Evolutionary conservation across 2,113 vertebrate species (phyloP).

Genomic region (Halcyon senegalensis): DNA sequence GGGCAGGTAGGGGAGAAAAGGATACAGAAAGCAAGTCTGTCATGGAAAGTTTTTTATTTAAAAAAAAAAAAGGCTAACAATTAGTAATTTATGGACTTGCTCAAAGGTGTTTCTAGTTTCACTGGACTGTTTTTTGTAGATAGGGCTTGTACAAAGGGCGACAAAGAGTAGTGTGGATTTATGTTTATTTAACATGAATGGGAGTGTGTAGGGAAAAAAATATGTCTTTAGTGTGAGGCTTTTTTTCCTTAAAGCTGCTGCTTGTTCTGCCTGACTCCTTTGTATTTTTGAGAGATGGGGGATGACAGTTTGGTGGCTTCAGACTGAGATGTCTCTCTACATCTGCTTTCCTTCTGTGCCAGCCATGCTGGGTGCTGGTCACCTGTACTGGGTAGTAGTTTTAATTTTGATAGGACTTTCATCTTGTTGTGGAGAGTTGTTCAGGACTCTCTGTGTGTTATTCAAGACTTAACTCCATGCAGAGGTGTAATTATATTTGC

Average conservation of each 20-base stretch:
- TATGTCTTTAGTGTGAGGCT: accelerated
- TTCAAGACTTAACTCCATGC: neutral
- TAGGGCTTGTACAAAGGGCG: neutral
- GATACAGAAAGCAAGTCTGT: neutral
- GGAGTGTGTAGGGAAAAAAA: neutral
- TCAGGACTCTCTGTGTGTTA: neutral
- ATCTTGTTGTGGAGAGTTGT: neutral
- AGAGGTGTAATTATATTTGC: neutral
- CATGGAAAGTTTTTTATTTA: neutral
- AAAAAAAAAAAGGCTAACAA: neutral
- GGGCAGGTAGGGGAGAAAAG: neutral
- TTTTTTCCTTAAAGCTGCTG: neutral
- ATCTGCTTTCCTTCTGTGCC: accelerated
- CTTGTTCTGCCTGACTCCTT: neutral
- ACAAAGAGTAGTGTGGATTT: neutral
- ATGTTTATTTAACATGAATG: neutral
- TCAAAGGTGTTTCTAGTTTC: neutral
- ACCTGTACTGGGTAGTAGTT: neutral
- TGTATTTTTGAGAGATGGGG: neutral
- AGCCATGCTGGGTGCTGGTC: neutral
- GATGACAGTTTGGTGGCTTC: neutral
- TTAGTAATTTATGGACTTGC: neutral
- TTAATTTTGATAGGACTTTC: neutral
- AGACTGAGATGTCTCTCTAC: neutral
- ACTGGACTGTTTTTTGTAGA: neutral